Evolutionary conservation across 2,113 vertebrate species (phyloP).

Genomic region (Nanorana parkeri): DNA sequence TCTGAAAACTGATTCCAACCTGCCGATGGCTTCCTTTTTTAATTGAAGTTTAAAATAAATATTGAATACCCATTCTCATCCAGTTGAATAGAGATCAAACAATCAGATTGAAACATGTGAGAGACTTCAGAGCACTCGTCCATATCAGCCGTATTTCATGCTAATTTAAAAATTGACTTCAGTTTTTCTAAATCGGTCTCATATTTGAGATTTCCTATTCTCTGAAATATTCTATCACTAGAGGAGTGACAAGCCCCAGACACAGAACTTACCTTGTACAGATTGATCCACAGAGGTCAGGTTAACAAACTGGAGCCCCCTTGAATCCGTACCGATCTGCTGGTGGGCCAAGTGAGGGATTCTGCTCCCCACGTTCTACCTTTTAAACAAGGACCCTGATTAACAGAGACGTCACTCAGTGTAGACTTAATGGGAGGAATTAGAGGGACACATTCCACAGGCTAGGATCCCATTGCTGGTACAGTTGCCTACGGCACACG

Average conservation of each 20-base stretch:
- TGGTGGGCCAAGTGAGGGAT: not conserved
- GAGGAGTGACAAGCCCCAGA: too few species aligned
- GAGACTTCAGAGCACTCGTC: too few species aligned
- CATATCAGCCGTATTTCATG: too few species aligned
- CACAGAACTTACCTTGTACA: constrained; percentile 5
- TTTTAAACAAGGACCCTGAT: constrained; percentile 60
- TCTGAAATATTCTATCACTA: not conserved
- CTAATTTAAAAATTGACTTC: too few species aligned
- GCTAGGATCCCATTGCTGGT: constrained; percentile 63
- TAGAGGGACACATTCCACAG: constrained; percentile 60
- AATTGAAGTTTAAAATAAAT: too few species aligned
- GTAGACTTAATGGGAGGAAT: not conserved
- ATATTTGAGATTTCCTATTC: too few species aligned
- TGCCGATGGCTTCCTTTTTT: too few species aligned
- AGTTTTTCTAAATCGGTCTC: too few species aligned
- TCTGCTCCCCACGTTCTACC: not conserved
- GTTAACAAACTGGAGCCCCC: not conserved
- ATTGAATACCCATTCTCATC: too few species aligned
- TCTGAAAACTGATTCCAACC: too few species aligned
- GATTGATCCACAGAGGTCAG: not conserved
- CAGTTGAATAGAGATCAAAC: too few species aligned
- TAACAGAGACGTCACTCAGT: constrained; percentile 35
- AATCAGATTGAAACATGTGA: too few species aligned
- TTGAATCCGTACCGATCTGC: not conserved
- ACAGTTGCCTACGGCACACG: constrained; percentile 23